Evolutionary conservation across 1,140 invertebrate species (phyloP), one percentile per base, ranked within the genome.

Genomic region (Zaprionus davidi): DNA sequence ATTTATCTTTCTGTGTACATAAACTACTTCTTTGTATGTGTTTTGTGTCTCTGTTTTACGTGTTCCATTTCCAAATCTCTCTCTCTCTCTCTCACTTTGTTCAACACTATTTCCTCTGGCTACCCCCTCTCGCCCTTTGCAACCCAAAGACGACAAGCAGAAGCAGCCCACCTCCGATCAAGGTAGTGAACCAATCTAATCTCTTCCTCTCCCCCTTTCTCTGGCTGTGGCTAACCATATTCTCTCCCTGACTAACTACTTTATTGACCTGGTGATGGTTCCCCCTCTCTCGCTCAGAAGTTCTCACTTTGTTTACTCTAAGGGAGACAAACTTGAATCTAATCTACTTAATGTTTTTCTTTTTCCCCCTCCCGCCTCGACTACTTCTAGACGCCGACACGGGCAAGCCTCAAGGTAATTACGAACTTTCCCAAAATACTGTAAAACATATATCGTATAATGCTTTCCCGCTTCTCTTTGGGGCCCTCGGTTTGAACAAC

Each of bases 131-230:
- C 53, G 63, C 46, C 36, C 22, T 68, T 71, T 84, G 76, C 69
- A 49, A 73, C 70, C 58, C 51, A n/a, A 78, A 91, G 90, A 91
- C 68, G 90, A 91, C 76, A 91, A 91, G 57, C 90, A 80, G 76
- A 69, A 55, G 67, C 90, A 80, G 73, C 71, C 51, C 64, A 74
- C 41, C 79, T 59, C 71, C 76, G 90, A 91, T 70, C 78, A 91
- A 91, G 90, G 90, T 91, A 91, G 81, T 74, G 64, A 72, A 71
- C 36, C 68, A 79, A 64, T 63, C 53, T 22, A 82, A 51, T 22
- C 44, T 20, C 22, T 28, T 22, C 36, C 57, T 26, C 22, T 20
- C 34, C 9, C 28, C 17, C 34, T 60, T 4, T 41, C 58, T 41
- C 58, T 15, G n/a, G 17, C 22, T 60, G 31, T 44, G 22, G 15